Percentiles rank a stretch among this genome's conserved stretches.
Conservation (phyloP, 2,888 invertebrate genomes). For the Oithona nana region DNA sequence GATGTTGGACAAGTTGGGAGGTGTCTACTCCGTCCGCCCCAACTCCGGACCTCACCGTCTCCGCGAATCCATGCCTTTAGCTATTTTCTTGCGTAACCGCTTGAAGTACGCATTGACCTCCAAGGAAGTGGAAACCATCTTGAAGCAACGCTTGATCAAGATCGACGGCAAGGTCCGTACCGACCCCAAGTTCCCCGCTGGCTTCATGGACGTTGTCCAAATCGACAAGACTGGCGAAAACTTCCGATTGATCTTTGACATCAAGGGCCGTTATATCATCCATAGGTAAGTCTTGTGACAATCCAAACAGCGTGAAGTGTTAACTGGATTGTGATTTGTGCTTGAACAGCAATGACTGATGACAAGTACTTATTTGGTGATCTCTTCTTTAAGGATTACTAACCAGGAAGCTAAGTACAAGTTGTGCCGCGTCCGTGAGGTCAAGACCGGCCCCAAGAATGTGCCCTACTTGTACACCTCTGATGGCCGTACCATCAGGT, state of each 20-base stretch:
- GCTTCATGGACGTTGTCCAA: constrained; percentile 98
- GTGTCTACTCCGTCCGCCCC: constrained; percentile 92
- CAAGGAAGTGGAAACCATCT: constrained; percentile 91
- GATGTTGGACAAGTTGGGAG: constrained; percentile 99
- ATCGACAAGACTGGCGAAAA: constrained; percentile 96
- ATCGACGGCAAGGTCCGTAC: constrained; percentile 96
- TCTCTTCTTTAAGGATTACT: no score
- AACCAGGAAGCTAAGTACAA: constrained; percentile 85
- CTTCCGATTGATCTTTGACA: constrained; percentile 95
- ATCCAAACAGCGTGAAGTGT: no score
- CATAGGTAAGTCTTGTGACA: no score
- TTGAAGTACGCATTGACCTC: constrained; percentile 95
- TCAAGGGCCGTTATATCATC: constrained; percentile 91
- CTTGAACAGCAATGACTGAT: no score
- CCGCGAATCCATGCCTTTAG: constrained; percentile 84
- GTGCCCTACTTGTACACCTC: constrained; percentile 90
- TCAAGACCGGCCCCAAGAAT: constrained; percentile 60
- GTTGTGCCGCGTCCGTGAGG: constrained; percentile 57
- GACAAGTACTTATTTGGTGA: no score
- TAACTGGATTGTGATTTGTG: no score
- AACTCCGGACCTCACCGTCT: constrained; percentile 94
- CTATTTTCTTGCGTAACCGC: constrained; percentile 89
- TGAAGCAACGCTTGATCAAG: constrained; percentile 69
- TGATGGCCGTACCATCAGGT: constrained; percentile 93
- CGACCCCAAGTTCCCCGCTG: constrained; percentile 90